phyloP scores from a whole-genome alignment of 2,113 vertebrate genomes.

The Chionodraco myersi region DNA sequence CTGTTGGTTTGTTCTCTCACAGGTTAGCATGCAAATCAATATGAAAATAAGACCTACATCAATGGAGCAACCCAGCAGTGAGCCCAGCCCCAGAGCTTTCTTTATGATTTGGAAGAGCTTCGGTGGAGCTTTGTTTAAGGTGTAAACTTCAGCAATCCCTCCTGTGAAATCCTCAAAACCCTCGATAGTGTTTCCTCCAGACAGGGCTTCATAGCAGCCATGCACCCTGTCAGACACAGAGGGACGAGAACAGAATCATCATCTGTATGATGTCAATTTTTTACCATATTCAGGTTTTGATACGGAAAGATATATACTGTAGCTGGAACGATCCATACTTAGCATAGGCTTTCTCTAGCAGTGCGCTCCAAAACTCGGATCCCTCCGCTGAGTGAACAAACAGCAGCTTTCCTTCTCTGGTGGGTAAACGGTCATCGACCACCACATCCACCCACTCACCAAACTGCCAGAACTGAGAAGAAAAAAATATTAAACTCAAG shows the following conservation, averaged over 20 bases:
- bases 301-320: background rate
- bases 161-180: slow-evolving; percentile 98
- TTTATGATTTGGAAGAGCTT: slow-evolving; percentile 79
- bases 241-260: background rate
- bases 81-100: slow-evolving; percentile 76
- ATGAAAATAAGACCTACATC: slow-evolving; percentile 67
- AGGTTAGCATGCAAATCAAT: slow-evolving; percentile 8
- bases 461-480: slow-evolving; percentile 84
- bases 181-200: slow-evolving; percentile 92
- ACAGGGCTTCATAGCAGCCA: slow-evolving; percentile 91
- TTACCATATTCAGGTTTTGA: background rate
- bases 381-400: slow-evolving; percentile 84
- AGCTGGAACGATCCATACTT: slow-evolving; percentile 68
- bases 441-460: slow-evolving; percentile 86
- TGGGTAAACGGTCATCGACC: slow-evolving; percentile 83
- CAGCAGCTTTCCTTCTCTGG: slow-evolving; percentile 81
- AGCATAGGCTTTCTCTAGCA: slow-evolving; percentile 80
- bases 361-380: slow-evolving; percentile 84
- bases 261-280: background rate
- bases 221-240: slow-evolving; percentile 82
- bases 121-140: slow-evolving; percentile 77
- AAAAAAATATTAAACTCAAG: slow-evolving; percentile 2
- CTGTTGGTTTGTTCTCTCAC: background rate
- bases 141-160: slow-evolving; percentile 91
- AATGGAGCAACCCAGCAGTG: slow-evolving; percentile 84